Evolutionary conservation across 1,140 invertebrate genomes (phyloP).

Genomic region (Epicauta chinensis): DNA sequence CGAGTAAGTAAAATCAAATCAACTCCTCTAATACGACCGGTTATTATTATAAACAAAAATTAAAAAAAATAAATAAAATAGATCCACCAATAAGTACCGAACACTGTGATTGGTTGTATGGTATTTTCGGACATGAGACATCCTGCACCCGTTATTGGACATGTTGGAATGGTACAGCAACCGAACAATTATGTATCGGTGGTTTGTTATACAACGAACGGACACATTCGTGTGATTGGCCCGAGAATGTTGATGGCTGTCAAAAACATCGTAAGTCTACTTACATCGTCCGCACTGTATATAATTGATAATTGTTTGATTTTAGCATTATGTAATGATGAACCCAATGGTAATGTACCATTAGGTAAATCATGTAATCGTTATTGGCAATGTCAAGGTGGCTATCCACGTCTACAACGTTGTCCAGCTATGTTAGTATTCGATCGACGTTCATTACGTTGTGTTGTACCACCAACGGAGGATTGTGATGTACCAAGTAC

Average conservation of each 20-base stretch:
- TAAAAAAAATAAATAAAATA: too few relatives aligned
- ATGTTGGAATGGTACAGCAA: slow-evolving; percentile 89
- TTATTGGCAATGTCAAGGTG: slow-evolving; percentile 90
- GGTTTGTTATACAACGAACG: slow-evolving; percentile 86
- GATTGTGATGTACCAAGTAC: slow-evolving; percentile 79
- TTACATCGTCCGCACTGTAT: neutral
- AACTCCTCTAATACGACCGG: too few relatives aligned
- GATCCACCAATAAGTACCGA: slow-evolving; percentile 77
- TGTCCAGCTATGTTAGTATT: slow-evolving; percentile 89
- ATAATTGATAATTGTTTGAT: neutral
- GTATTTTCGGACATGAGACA: slow-evolving; percentile 88
- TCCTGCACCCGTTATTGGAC: slow-evolving; percentile 91
- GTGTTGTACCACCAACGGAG: slow-evolving; percentile 81
- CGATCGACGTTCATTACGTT: slow-evolving; percentile 73
- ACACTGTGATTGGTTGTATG: slow-evolving; percentile 89
- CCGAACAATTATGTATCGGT: slow-evolving; percentile 88
- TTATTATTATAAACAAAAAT: too few relatives aligned
- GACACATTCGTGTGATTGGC: slow-evolving; percentile 87
- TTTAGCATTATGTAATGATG: slow-evolving; percentile 82
- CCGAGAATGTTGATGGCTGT: slow-evolving; percentile 85
- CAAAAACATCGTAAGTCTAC: slow-evolving; percentile 83
- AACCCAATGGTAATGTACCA: slow-evolving; percentile 60
- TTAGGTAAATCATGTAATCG: slow-evolving; percentile 86
- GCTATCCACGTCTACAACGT: slow-evolving; percentile 81
- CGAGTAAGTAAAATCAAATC: too few relatives aligned